Evolutionary conservation across 2,113 vertebrate species (phyloP).

Genomic region (Osmerus eperlanus): DNA sequence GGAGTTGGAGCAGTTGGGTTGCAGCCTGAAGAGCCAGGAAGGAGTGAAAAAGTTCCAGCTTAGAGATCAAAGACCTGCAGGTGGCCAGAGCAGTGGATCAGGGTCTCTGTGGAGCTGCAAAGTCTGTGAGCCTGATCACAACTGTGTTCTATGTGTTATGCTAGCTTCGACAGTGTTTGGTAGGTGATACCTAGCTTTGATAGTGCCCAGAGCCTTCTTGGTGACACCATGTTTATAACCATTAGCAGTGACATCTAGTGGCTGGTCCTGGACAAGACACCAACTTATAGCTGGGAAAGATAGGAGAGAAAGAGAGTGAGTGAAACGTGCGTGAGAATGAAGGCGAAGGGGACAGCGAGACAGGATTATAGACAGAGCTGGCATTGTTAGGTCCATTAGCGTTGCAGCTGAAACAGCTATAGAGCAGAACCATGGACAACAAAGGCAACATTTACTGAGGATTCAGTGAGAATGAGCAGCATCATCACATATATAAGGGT

Average conservation of each 20-base stretch:
- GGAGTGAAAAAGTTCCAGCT: constrained; percentile 83
- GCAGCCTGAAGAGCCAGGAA: constrained; percentile 80
- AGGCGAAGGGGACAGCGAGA: too few relatives aligned
- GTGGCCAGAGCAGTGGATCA: neutral
- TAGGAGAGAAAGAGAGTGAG: neutral
- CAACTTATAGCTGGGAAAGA: constrained; percentile 85
- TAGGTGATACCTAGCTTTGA: constrained; percentile 76
- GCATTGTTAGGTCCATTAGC: too few relatives aligned
- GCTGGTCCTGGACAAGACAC: constrained; percentile 82
- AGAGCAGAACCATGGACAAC: too few relatives aligned
- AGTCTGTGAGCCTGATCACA: neutral
- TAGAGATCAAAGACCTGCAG: constrained; percentile 86
- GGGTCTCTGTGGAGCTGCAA: neutral
- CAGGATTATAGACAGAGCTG: too few relatives aligned
- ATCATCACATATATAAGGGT: too few relatives aligned
- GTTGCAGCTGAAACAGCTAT: too few relatives aligned
- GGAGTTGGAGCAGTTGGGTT: constrained; percentile 71
- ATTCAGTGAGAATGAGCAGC: too few relatives aligned
- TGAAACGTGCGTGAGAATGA: too few relatives aligned
- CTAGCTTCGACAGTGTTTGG: too few relatives aligned
- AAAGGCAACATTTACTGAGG: too few relatives aligned
- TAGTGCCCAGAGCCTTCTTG: constrained; percentile 76
- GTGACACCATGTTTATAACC: constrained; percentile 93
- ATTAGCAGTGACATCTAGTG: constrained; percentile 90
- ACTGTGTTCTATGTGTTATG: too few relatives aligned